A percentile compares a stretch with the other conserved stretches of the same genome.
These are phyloP conservation scores for Lepidocyrtinus sp. DNA, from an alignment of 2,888 invertebrate species.

Conservation along the genomic window DNA sequence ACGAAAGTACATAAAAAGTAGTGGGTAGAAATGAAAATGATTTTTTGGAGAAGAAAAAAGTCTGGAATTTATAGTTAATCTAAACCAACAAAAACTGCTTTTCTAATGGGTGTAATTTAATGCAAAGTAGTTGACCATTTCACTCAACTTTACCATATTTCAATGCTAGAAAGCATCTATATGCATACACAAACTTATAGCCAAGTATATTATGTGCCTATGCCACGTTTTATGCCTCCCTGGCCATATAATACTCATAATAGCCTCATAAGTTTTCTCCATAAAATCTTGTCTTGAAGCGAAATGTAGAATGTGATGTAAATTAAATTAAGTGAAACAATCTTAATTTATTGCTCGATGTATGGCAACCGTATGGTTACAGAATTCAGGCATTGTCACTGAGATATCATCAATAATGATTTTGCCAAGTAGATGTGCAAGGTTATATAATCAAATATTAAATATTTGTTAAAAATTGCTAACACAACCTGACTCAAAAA, in stretches of 20 bases:
- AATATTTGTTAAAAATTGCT: too few species aligned
- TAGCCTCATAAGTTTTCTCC: conserved; percentile 44
- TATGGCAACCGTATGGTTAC: too few species aligned
- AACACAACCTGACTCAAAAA: too few species aligned
- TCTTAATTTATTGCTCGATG: conserved; percentile 19
- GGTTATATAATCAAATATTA: too few species aligned
- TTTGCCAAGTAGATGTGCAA: too few species aligned
- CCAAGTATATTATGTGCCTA: conserved; percentile 1
- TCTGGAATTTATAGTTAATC: conserved; percentile 53
- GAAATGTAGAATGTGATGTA: conserved; percentile 46
- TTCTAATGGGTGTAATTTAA: conserved; percentile 55
- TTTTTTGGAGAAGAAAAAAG: conserved; percentile 17
- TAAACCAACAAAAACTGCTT: conserved; percentile 53
- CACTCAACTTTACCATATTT: conserved; percentile 11
- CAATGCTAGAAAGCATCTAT: too few species aligned
- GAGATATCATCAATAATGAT: too few species aligned
- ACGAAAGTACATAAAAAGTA: conserved; percentile 30
- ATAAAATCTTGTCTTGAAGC: conserved; percentile 42
- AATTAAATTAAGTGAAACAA: conserved; percentile 57
- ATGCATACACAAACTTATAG: too few species aligned
- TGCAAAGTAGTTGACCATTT: conserved; percentile 40
- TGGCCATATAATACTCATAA: conserved; percentile 50
- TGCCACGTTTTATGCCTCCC: conserved; percentile 18
- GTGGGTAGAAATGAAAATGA: conserved; percentile 41
- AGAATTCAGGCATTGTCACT: too few species aligned